phyloP scores from a whole-genome alignment of 23 tunicate genomes.

The Styela plicata region DNA sequence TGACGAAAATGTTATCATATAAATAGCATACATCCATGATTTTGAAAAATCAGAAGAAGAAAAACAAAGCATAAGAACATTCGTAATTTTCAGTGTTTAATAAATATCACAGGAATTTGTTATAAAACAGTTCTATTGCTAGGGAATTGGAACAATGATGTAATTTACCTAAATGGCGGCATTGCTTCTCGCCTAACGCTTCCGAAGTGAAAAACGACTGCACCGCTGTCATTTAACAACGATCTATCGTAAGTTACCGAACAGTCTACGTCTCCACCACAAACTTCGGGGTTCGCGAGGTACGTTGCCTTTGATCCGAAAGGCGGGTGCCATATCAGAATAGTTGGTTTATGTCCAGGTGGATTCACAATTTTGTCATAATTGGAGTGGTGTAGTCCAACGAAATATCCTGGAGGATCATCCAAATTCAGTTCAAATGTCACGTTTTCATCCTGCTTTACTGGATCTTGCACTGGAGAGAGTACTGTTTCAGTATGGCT shows the following conservation, averaged over 20 bases:
- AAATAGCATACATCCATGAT: too few relatives aligned
- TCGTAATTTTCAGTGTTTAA: too few relatives aligned
- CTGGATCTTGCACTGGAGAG: not conserved
- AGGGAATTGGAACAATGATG: too few relatives aligned
- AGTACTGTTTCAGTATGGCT: not conserved
- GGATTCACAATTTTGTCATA: constrained; percentile 18
- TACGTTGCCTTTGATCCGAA: constrained; percentile 26
- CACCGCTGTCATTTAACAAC: constrained; percentile 37
- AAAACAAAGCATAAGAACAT: too few relatives aligned
- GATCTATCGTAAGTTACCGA: constrained; percentile 40
- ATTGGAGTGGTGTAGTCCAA: constrained; percentile 16
- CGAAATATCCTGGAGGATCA: constrained; percentile 3
- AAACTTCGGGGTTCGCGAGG: constrained; percentile 74
- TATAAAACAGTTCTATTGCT: too few relatives aligned
- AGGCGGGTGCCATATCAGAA: constrained; percentile 27
- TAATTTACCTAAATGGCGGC: not conserved
- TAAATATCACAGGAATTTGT: too few relatives aligned
- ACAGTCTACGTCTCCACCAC: constrained; percentile 73
- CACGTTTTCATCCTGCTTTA: not conserved
- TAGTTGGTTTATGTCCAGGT: constrained; percentile 18
- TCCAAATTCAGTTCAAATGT: not conserved
- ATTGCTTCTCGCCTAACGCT: not conserved
- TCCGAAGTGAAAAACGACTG: constrained; percentile 54
- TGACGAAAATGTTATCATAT: too few relatives aligned
- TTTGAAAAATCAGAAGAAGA: too few relatives aligned